phyloP scores from a whole-genome alignment of 2,113 vertebrate genomes.

The Aspidoscelis tigris region DNA sequence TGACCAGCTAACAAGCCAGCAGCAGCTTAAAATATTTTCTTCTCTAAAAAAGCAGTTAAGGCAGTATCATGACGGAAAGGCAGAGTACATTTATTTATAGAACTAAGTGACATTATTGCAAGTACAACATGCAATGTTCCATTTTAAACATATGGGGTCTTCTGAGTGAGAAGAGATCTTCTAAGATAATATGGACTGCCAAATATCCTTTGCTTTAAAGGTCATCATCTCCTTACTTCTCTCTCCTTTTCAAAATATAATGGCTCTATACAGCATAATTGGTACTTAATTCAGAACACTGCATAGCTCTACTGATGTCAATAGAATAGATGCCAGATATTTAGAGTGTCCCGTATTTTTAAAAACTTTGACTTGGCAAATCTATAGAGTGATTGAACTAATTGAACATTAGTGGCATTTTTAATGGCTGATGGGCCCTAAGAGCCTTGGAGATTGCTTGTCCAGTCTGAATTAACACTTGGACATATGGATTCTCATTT shows the following conservation, averaged over 20 bases:
- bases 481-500: constrained; percentile 37
- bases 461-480: background rate
- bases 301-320: background rate
- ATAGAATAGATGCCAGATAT: constrained; percentile 17
- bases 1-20: constrained; percentile 29
- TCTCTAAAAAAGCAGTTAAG: constrained; percentile 38
- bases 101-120: constrained; percentile 3
- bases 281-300: background rate
- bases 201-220: background rate
- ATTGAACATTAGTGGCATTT: constrained; percentile 1
- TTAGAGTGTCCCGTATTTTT: background rate
- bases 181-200: background rate
- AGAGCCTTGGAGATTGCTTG: constrained; percentile 11
- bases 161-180: constrained; percentile 20
- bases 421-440: constrained; percentile 24
- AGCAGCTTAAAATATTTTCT: constrained; percentile 24
- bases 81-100: constrained; percentile 26
- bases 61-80: constrained; percentile 41
- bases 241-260: background rate
- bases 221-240: background rate
- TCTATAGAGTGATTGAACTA: constrained; percentile 34
- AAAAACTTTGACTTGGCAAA: constrained; percentile 23
- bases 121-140: constrained; percentile 16
- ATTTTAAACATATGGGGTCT: background rate
- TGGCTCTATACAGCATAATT: background rate